Evolutionary conservation across 2,113 vertebrate species (phyloP), one percentile per base, ranked within the genome.

Genomic region (Nicator chloris): DNA sequence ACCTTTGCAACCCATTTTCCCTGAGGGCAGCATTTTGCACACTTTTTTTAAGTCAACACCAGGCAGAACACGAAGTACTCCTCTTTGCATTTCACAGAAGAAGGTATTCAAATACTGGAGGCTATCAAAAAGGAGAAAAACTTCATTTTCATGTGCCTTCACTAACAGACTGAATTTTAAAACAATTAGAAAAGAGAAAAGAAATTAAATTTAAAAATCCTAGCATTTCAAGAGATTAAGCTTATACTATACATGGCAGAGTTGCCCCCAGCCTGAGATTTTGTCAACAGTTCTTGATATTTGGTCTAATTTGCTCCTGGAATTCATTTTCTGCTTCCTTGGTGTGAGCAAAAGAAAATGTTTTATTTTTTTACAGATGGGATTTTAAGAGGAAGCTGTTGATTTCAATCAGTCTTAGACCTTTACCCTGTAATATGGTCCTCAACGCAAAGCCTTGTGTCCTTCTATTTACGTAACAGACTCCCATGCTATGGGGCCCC

Each of bases 31-130:
- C n/a, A 69, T 92, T 96, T 94, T 96, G 88, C 33, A 68, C 2
- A 0, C 57, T 65, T 78, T 89, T 93, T 95, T 90, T 11, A 88
- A 86, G 72, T 83, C 72, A 94, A 86, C 76, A 88, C 33, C 35
- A 77, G 64, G 72, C 10, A 78, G 65, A 61, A 96, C 40, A 45
- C 1, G 5, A 90, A 93, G 44, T 71, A 86, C 64, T 86, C 73
- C 21, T 94, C 60, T 96, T 96, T 81, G 72, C 80, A 96, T 75
- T 96, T 95, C 86, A 96, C n/a, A 95, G 82, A 83, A 92, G 75
- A 54, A 90, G 49, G 76, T 76, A 92, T 81, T 96, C 69, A 86
- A 88, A 86, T 49, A 88, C 90, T 86, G 56, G 83, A 96, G 94
- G 93, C 90, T 94, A 96, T 47, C 76, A 72, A 90, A 86, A 88